Percentiles rank a stretch among this genome's conserved stretches.
Evolutionary conservation across 2,888 invertebrate genomes (phyloP).

Genomic region (Hyalella azteca): DNA sequence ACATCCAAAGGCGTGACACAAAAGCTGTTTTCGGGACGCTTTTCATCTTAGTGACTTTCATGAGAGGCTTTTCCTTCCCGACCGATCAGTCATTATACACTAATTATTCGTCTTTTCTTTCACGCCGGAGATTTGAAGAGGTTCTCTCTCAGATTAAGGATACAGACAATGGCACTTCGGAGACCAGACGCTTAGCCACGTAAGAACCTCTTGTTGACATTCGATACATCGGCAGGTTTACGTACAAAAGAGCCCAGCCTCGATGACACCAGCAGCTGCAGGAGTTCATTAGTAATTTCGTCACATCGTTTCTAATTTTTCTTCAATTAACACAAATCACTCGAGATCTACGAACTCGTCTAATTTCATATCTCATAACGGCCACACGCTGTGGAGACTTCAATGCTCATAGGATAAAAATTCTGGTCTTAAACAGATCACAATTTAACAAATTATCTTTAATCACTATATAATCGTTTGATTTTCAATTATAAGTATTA

Average conservation of each 20-base stretch:
- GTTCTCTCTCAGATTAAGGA: background rate
- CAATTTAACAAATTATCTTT: no score
- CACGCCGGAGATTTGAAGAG: background rate
- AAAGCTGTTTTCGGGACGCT: background rate
- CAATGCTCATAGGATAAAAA: no score
- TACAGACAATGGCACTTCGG: background rate
- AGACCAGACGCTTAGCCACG: background rate
- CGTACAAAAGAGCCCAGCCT: background rate
- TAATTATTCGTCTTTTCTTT: slow-evolving; percentile 20
- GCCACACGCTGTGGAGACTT: no score
- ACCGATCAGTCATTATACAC: slow-evolving; percentile 2
- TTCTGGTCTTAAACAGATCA: no score
- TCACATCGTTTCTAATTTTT: no score
- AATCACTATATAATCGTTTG: no score
- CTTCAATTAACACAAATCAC: no score
- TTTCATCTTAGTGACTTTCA: slow-evolving; percentile 16
- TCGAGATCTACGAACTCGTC: no score
- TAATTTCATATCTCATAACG: no score
- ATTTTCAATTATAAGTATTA: no score
- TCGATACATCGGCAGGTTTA: background rate
- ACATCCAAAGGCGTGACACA: slow-evolving; percentile 22
- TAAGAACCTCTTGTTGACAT: background rate
- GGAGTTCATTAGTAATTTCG: background rate
- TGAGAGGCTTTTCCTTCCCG: background rate
- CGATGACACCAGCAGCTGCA: background rate